phyloP scores from a whole-genome alignment of 1,140 invertebrate genomes.

The Penaeus indicus region DNA sequence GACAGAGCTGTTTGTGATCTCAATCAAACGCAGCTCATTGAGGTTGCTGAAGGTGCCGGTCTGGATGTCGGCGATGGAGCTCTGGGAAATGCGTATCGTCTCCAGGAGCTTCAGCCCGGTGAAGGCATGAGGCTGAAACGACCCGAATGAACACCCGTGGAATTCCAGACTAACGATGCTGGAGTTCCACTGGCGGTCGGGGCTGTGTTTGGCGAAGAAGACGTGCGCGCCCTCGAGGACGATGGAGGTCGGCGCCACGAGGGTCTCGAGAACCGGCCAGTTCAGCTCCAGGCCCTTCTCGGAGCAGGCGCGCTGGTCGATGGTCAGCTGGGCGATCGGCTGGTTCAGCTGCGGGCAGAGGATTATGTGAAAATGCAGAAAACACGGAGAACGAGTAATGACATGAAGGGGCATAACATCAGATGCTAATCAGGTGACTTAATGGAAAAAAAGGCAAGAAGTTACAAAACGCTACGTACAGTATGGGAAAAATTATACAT shows the following conservation, averaged over 20 bases:
- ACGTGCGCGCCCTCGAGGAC: conserved; percentile 44
- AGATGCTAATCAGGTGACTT: too few species aligned
- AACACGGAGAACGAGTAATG: too few species aligned
- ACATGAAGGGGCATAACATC: too few species aligned
- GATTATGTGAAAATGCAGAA: too few species aligned
- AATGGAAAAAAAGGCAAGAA: too few species aligned
- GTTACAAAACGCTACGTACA: too few species aligned
- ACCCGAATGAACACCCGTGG: conserved; percentile 39
- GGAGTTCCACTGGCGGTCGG: conserved; percentile 21
- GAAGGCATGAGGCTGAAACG: conserved; percentile 44
- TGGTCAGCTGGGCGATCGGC: conserved; percentile 46
- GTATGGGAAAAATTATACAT: too few species aligned
- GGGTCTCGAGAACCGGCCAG: conserved; percentile 52
- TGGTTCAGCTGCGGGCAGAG: conserved; percentile 21
- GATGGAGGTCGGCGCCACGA: conserved; percentile 37
- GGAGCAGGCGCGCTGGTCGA: conserved; percentile 50
- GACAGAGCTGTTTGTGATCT: conserved; percentile 53
- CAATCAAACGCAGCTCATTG: conserved; percentile 31
- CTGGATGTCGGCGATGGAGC: conserved; percentile 32
- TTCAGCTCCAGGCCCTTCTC: conserved; percentile 39
- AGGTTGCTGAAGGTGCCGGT: conserved; percentile 37
- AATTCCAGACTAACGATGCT: conserved; percentile 46
- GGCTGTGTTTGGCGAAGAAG: conserved; percentile 8
- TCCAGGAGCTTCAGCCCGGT: conserved; percentile 42
- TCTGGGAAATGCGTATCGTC: conserved; percentile 39